These are phyloP conservation scores for Strigops habroptila DNA, from an alignment of 2,113 vertebrate genomes.

Conservation along the genomic window DNA sequence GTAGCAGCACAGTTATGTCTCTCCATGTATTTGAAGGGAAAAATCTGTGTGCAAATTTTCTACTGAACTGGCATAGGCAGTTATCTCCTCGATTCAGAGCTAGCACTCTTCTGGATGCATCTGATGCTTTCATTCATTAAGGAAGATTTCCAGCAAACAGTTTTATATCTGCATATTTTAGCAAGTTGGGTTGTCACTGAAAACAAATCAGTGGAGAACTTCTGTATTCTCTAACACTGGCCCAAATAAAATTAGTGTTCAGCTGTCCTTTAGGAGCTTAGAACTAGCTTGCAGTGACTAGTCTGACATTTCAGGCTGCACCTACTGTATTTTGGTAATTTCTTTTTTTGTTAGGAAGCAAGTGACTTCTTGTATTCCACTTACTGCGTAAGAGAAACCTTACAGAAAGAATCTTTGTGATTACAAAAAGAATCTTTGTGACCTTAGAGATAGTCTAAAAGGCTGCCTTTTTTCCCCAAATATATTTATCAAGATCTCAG, in stretches of 20 bases:
- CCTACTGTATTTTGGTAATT: not conserved
- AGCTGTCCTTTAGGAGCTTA: not conserved
- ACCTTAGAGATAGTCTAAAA: not conserved
- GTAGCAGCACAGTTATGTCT: not conserved
- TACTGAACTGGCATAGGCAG: not conserved
- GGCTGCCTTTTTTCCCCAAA: not conserved
- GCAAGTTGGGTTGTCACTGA: not conserved
- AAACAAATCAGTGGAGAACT: not conserved
- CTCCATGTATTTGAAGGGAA: not conserved
- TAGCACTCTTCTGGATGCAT: not conserved
- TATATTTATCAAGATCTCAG: not conserved
- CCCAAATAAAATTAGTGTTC: not conserved
- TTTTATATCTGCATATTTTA: not conserved
- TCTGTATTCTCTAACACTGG: not conserved
- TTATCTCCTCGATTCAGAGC: not conserved
- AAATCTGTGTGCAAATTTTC: not conserved
- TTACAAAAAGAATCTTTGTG: too few species aligned
- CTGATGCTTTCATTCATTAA: conserved; percentile 36
- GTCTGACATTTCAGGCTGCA: not conserved
- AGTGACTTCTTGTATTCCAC: not conserved
- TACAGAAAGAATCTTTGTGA: too few species aligned
- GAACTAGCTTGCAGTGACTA: not conserved
- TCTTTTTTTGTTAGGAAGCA: not conserved
- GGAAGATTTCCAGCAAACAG: not conserved
- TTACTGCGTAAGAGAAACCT: not conserved